phyloP scores from a whole-genome alignment of 2,113 vertebrate species.

The Sigmodon hispidus region DNA sequence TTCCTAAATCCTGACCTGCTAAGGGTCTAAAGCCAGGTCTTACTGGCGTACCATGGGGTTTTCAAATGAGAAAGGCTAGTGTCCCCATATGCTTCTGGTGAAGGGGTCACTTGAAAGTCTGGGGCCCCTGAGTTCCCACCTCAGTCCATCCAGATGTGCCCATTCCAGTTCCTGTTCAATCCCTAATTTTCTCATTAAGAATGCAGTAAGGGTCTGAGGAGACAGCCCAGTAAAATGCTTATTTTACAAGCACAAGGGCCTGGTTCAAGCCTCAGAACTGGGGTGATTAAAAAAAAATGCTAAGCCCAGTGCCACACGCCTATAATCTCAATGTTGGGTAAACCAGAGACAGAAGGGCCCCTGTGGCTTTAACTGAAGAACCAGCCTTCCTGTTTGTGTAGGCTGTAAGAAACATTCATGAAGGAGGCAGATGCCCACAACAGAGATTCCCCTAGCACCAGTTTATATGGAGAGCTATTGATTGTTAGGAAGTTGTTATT shows the following conservation, averaged over 20 bases:
- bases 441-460: accelerated
- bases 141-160: not conserved
- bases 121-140: not conserved
- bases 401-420: not conserved
- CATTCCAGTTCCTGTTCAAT: not conserved
- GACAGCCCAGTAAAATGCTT: not conserved
- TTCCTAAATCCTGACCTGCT: not conserved
- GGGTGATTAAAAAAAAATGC: not conserved
- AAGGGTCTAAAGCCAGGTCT: not conserved
- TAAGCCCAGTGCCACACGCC: not conserved
- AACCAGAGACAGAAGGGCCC: not conserved
- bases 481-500: too few species aligned
- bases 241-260: not conserved
- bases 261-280: too few species aligned
- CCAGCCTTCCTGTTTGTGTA: not conserved
- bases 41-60: too few species aligned
- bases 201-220: too few species aligned
- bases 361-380: too few species aligned
- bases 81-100: not conserved
- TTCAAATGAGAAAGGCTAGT: not conserved
- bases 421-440: not conserved
- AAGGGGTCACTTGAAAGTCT: not conserved
- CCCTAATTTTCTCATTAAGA: not conserved
- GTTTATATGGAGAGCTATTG: not conserved
- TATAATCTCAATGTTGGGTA: not conserved